Evolutionary conservation across 2,888 invertebrate genomes (phyloP).

Genomic region (Acronicta leporina): DNA sequence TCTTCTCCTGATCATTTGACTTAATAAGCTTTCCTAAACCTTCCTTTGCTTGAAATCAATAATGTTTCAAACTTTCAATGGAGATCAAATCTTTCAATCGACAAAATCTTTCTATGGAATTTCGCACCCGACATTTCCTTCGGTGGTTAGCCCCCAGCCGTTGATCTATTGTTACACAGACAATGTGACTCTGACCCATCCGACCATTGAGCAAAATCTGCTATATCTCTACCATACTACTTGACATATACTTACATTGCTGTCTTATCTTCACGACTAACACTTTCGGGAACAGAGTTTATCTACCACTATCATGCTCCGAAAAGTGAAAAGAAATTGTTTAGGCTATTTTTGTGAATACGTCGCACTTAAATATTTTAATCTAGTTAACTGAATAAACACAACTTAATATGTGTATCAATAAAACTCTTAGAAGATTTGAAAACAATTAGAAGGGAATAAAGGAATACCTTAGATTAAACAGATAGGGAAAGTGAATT

Average conservation of each 20-base stretch:
- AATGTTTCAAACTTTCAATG: slow-evolving; percentile 11
- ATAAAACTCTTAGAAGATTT: slow-evolving; percentile 37
- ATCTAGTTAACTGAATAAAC: too few species aligned
- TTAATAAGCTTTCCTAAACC: neutral
- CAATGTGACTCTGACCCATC: slow-evolving; percentile 27
- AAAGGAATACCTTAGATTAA: slow-evolving; percentile 67
- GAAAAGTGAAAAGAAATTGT: too few species aligned
- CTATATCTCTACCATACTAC: neutral
- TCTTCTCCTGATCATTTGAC: too few species aligned
- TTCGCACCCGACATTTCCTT: slow-evolving; percentile 6
- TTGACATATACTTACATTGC: too few species aligned
- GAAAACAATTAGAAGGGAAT: slow-evolving; percentile 64
- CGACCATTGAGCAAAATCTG: slow-evolving; percentile 13
- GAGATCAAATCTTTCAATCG: too few species aligned
- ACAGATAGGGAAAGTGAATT: slow-evolving; percentile 73
- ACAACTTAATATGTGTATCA: neutral
- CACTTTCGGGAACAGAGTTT: too few species aligned
- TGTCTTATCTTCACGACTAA: neutral
- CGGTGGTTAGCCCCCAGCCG: slow-evolving; percentile 10
- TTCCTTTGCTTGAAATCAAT: slow-evolving; percentile 12
- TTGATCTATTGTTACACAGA: slow-evolving; percentile 35
- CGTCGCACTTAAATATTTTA: too few species aligned
- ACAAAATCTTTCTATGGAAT: too few species aligned
- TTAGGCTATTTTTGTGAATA: too few species aligned
- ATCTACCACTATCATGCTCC: too few species aligned